Percentiles rank a stretch among this genome's conserved stretches.
phyloP scores from a whole-genome alignment of 2,797 vertebrate species.

The Anableps anableps region DNA sequence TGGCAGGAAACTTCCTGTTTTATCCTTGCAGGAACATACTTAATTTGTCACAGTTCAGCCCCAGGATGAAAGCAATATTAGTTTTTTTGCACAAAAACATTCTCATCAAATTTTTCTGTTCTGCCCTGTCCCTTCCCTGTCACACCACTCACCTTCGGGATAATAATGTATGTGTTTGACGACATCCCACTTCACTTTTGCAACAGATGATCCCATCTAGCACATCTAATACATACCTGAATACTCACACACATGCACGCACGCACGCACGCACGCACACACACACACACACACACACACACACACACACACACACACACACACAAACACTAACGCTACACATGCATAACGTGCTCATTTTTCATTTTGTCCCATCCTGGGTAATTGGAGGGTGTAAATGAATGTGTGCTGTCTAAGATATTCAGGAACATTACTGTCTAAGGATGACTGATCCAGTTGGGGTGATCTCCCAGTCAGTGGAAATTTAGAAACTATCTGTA shows the following conservation, averaged over 20 bases:
- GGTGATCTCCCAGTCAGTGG: constrained; percentile 5
- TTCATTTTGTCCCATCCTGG: constrained; percentile 14
- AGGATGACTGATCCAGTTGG: constrained; percentile 16
- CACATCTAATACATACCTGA: background rate
- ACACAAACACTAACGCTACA: background rate
- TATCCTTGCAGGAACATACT: background rate
- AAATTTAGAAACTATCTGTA: constrained; percentile 8
- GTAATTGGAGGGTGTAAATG: constrained; percentile 7
- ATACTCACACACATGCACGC: constrained; percentile 3
- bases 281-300: background rate
- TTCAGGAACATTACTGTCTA: constrained; percentile 22
- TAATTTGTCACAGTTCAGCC: constrained; percentile 14
- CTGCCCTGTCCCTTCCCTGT: background rate
- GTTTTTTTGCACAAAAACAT: background rate
- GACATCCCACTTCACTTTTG: constrained; percentile 17
- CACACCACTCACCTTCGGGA: constrained; percentile 16
- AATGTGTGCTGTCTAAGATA: background rate
- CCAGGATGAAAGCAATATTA: background rate
- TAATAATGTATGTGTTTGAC: constrained; percentile 12
- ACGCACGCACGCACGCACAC: constrained; percentile 3
- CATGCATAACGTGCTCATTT: constrained; percentile 7
- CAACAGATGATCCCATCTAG: constrained; percentile 29
- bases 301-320: background rate
- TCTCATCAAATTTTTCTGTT: background rate
- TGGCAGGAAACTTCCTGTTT: background rate